Base-by-base conservation (phyloP, 2,113 vertebrate genomes). In the Axis porcinus region DNA sequence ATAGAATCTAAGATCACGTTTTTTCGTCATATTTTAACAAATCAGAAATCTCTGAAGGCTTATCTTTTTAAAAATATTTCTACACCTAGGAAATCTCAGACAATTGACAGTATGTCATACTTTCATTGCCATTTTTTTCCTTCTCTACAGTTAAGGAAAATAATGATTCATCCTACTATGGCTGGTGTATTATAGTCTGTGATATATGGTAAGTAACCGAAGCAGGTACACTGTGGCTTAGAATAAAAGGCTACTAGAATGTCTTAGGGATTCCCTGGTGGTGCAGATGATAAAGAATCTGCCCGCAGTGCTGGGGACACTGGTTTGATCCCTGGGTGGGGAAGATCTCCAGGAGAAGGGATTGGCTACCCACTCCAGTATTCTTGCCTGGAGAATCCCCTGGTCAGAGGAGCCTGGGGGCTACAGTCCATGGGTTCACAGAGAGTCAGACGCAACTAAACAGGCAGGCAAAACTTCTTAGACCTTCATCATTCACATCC, bases 201-300 rank as follows among this genome's bases (percentile, higher is more conserved):
- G 52, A 84, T 70, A 89, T 96, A 57, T 58, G 88, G 82, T 98
- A 97, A 94, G 4, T 52, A 88, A 64, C 14, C 33, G 60, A 55
- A 91, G 90, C 27, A 64, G 76, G 70, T 87, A 14, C 54, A 4
- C n/a, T 4, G 19, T 78, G 47, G 36, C 50, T 79, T 83, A 58
- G 10, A 87, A 83, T 9, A 92, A 86, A 95, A 94, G 47, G 9
- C 40, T 97, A 64, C 47, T 76, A 78, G 10, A 43, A 76, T 43
- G 70, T 43, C 40, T 76, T 76, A 43, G 12, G 70, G 40, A 23
- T 76, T 76, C 70, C 70, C 70, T 43, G 70, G 40, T 43, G 40
- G 36, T 6, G 11, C 70, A 76, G 40, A 43, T 43, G 40, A 27
- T 76, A 76, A 76, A 76, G 36, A 76, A 76, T 43, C 40, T 43